Conservation (phyloP, 1,140 invertebrate genomes). For the Zaprionus taronus region DNA sequence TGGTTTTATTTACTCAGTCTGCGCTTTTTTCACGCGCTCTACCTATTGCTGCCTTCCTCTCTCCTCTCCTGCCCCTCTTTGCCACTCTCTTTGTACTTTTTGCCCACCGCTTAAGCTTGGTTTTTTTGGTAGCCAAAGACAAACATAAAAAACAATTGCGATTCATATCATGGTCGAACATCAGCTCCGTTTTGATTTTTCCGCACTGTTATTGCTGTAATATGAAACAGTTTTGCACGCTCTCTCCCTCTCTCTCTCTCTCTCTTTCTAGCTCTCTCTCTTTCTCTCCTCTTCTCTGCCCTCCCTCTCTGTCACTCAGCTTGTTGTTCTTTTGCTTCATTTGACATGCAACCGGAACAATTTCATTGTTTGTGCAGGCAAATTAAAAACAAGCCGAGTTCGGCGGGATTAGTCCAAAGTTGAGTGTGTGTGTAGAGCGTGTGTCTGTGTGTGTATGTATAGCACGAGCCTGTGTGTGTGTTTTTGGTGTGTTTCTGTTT, state of each 20-base stretch:
- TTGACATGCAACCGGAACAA: slow-evolving; percentile 76
- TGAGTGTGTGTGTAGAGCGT: background rate
- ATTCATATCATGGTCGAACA: slow-evolving; percentile 55
- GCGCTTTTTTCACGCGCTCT: slow-evolving; percentile 8
- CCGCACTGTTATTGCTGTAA: slow-evolving; percentile 75
- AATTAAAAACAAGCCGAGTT: slow-evolving; percentile 63
- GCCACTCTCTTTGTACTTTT: slow-evolving; percentile 35
- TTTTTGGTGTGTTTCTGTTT: slow-evolving; percentile 27
- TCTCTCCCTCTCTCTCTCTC: background rate
- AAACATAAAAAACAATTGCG: slow-evolving; percentile 33
- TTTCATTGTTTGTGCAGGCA: slow-evolving; percentile 69
- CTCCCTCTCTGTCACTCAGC: slow-evolving; percentile 2
- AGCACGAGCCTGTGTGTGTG: slow-evolving; percentile 14
- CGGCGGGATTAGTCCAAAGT: slow-evolving; percentile 36
- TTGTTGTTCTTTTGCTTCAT: slow-evolving; percentile 61
- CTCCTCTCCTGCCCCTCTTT: background rate
- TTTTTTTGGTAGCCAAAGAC: slow-evolving; percentile 28
- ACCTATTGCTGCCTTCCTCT: slow-evolving; percentile 17
- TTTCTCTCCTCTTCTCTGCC: background rate
- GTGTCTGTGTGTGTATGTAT: slow-evolving; percentile 20
- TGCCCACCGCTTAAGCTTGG: slow-evolving; percentile 45
- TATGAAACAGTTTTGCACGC: slow-evolving; percentile 65
- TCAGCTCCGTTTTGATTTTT: slow-evolving; percentile 63
- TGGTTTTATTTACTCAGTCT: slow-evolving; percentile 71
- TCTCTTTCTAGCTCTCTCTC: slow-evolving; percentile 13